Evolutionary conservation across 2,797 vertebrate genomes (phyloP).

Genomic region (Cyclopterus lumpus): DNA sequence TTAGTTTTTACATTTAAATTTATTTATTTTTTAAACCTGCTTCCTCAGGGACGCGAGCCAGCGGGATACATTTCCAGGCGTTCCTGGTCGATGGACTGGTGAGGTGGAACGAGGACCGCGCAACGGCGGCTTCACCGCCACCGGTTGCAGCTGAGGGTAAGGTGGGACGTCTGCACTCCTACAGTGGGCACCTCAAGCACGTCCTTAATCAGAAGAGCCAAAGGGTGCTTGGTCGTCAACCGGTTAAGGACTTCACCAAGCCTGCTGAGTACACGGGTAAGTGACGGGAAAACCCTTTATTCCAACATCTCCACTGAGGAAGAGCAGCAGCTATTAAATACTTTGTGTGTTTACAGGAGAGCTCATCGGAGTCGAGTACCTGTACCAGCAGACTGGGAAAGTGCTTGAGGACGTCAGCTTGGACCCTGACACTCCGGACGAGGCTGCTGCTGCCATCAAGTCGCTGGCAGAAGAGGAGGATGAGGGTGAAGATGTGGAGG

Average conservation of each 20-base stretch:
- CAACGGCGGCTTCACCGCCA: too few relatives aligned
- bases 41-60: too few relatives aligned
- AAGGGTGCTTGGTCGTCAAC: neutral
- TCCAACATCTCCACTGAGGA: neutral
- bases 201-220: too few relatives aligned
- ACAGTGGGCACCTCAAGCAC: too few relatives aligned
- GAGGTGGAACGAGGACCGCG: too few relatives aligned
- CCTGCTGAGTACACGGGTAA: neutral
- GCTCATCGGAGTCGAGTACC: neutral
- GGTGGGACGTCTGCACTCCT: too few relatives aligned
- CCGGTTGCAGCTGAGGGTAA: too few relatives aligned
- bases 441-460: too few relatives aligned
- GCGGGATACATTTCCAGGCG: too few relatives aligned
- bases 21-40: too few relatives aligned
- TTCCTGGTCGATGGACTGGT: too few relatives aligned
- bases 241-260: constrained; percentile 7
- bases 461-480: neutral
- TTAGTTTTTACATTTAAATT: neutral
- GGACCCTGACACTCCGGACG: neutral
- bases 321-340: neutral
- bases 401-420: constrained; percentile 2
- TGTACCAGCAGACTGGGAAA: neutral
- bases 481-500: neutral
- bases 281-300: neutral
- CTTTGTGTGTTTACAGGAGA: neutral